A percentile compares a stretch with the other conserved stretches of the same genome.
phyloP scores from a whole-genome alignment of 2,797 vertebrate genomes.

The Cynodonichthys magdalenae region DNA sequence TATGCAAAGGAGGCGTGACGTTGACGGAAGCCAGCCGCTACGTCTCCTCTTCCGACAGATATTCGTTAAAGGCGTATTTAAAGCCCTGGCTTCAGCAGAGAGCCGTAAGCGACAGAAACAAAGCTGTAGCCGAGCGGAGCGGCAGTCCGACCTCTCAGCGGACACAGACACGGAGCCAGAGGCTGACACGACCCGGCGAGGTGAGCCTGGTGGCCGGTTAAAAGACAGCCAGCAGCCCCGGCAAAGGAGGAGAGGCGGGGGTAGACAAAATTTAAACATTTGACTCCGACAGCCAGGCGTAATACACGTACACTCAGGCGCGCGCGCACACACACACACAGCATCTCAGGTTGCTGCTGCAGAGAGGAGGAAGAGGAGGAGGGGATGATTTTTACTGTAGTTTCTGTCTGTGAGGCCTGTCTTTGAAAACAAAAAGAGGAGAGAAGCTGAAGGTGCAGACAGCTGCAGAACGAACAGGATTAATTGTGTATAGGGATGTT shows the following conservation, averaged over 20 bases:
- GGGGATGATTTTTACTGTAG: constrained; percentile 41
- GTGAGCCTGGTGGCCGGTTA: constrained; percentile 50
- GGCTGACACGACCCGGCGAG: constrained; percentile 59
- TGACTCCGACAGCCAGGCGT: constrained; percentile 32
- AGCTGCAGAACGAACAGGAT: too few relatives aligned
- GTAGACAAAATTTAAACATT: constrained; percentile 12
- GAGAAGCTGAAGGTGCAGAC: constrained; percentile 7
- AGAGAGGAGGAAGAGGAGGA: constrained; percentile 12
- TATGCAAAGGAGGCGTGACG: constrained; percentile 68
- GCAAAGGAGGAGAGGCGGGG: not conserved
- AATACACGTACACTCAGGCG: too few relatives aligned
- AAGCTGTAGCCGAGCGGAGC: constrained; percentile 40
- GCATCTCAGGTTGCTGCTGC: constrained; percentile 80
- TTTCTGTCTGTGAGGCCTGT: constrained; percentile 53
- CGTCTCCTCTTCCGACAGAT: constrained; percentile 72
- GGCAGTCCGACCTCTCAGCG: constrained; percentile 45
- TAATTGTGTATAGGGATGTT: too few relatives aligned
- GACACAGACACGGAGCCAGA: constrained; percentile 42
- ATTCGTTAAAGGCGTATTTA: constrained; percentile 83
- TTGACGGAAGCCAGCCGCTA: constrained; percentile 71
- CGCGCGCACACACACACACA: constrained; percentile 26
- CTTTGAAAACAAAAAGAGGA: constrained; percentile 51
- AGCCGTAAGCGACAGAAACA: constrained; percentile 57
- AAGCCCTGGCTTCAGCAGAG: constrained; percentile 61
- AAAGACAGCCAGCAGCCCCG: constrained; percentile 1